Evolutionary conservation across 1,140 invertebrate species (phyloP), one percentile per base, ranked within the genome.

Genomic region (Plutomurus gul): DNA sequence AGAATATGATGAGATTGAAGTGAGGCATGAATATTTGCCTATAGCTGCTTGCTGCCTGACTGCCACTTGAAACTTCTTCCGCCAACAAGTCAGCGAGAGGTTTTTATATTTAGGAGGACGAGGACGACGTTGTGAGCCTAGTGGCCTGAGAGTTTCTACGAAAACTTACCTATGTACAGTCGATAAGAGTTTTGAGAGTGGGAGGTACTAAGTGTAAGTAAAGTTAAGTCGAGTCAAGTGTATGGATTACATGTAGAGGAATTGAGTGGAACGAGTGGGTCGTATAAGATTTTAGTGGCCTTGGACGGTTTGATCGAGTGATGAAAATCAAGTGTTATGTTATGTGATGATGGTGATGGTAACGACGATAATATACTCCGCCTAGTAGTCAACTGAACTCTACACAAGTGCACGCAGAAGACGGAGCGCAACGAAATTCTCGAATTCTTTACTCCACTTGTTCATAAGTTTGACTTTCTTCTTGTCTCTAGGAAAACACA

Each of bases 261-360:
- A 22, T 51, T 18, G 1, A 20, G 18, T 51, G 3, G 6, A 3
- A 7, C 13, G 56, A 65, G 25, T n/a, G n/a, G n/a, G n/a, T 65
- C 30, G 13, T 65, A 65, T 65, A 65, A 65, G 36, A 33, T 65
- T 65, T 65, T 65, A 36, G 72, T 74, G 27, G 43, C 40, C 72
- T 49, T 74, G 39, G 27, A 74, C 40, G 72, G 20, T 74, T 74
- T 47, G 72, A 74, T 74, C 72, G 39, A 46, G 72, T 74, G 72
- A 74, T 74, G 72, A 74, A 47, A 74, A 49, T 74, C 72, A 49
- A 47, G 36, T 74, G 72, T 74, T 74, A 74, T 47, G 72, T 72
- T 25, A 65, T 65, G 56, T 22, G 20, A 22, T 18, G 47, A 51
- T 65, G 56, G 56, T 65, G 56, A 33, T 65, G 56, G 56, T 65